Base-by-base conservation (phyloP, 2,113 vertebrate species). In the human region DNA sequence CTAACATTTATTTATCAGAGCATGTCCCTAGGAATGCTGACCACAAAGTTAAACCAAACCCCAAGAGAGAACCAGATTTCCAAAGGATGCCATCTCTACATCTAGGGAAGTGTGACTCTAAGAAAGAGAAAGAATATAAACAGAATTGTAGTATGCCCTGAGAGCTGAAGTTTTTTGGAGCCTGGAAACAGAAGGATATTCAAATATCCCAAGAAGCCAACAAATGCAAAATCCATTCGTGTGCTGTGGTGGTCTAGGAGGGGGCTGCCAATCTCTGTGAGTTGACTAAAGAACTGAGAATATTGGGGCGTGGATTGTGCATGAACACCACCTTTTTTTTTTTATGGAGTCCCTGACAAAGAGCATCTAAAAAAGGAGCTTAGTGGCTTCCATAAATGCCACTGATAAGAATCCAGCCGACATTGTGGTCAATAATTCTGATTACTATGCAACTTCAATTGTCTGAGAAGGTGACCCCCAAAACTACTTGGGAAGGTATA, bases 381-480 rank as follows among this genome's bases (percentile, higher is more conserved):
- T 23, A 88, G 59, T 7, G 22, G 70, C 55, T 35, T 80, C 52
- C 81, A 30, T 82, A 64, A 45, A 10, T 27, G 35, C 76, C n/a
- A 35, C 30, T 52, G 80, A 7, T 16, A 68, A 93, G 91, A 94
- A 73, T 43, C 89, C 72, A 27, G 48, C 38, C 82, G 30, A 48
- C 14, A 50, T 11, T 10, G 8, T 32, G 32, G 73, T n/a, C 0
- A 1, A 13, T 6, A 55, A 89, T 7, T 78, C 40, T 81, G 52
- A 61, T 48, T 38, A 50, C 52, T n/a, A 81, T 73, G 40, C 50
- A 84, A 43, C 76, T 8, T 80, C 52, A 68, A 6, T 25, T 3
- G 0, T 30, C 87, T 84, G 59, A 66, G 43, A 89, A 97, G 90
- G 87, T 92, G 92, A 92, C 88, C 81, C 95, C 76, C 35, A 75